Evolutionary conservation across 2,113 vertebrate genomes (phyloP).

Genomic region (Pungitius pungitius): DNA sequence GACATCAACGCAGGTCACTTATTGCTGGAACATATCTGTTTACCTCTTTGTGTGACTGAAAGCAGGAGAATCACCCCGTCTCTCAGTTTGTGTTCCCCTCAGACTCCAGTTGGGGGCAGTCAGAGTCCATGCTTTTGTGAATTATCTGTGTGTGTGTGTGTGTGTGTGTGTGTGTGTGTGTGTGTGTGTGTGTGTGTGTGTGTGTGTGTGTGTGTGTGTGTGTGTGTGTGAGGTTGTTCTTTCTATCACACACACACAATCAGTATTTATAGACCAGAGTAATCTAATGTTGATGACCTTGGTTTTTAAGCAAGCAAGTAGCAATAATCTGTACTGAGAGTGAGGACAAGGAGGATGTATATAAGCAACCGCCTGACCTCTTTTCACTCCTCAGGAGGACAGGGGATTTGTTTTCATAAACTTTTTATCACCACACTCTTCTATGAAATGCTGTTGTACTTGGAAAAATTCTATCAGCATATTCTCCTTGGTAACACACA

Average conservation of each 20-base stretch:
- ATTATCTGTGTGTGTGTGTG: slow-evolving; percentile 16
- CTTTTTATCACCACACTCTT: slow-evolving; percentile 44
- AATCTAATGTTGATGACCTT: slow-evolving; percentile 71
- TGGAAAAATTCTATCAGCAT: slow-evolving; percentile 22
- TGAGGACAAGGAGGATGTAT: slow-evolving; percentile 9
- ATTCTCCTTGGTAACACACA: slow-evolving; percentile 33
- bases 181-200: slow-evolving; percentile 1
- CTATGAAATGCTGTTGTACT: slow-evolving; percentile 29
- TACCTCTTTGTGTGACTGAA: slow-evolving; percentile 18
- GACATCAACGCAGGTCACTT: slow-evolving; percentile 83
- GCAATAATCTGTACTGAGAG: slow-evolving; percentile 49
- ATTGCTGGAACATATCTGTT: slow-evolving; percentile 19
- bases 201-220: slow-evolving; percentile 28
- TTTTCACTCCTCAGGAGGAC: slow-evolving; percentile 25
- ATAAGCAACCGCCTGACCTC: slow-evolving; percentile 21
- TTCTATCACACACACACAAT: too few species aligned
- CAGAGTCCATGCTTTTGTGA: slow-evolving; percentile 63
- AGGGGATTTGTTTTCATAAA: slow-evolving; percentile 30
- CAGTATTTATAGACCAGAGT: slow-evolving; percentile 61
- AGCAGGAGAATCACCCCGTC: background rate
- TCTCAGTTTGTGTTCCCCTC: slow-evolving; percentile 56
- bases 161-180: slow-evolving; percentile 25
- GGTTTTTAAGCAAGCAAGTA: slow-evolving; percentile 37
- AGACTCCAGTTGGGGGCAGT: slow-evolving; percentile 77
- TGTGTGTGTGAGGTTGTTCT: too few species aligned